A percentile compares a stretch with the other conserved stretches of the same genome.
phyloP scores from a whole-genome alignment of 1,140 invertebrate genomes.

The Venturia canescens region DNA sequence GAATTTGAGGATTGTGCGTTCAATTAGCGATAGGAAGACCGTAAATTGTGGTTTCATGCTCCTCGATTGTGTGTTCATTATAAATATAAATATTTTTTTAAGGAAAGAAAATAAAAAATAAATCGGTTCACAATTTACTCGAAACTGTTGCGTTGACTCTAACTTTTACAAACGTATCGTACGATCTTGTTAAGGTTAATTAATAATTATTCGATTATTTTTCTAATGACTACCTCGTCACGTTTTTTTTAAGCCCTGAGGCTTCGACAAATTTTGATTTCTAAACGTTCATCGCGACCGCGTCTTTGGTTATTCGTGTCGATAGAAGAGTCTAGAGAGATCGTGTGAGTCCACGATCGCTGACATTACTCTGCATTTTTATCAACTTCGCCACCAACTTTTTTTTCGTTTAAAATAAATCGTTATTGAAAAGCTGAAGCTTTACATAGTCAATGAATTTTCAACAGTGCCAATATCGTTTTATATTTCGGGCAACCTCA shows the following conservation, averaged over 20 bases:
- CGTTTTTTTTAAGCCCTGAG: background rate
- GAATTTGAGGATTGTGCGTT: slow-evolving; percentile 25
- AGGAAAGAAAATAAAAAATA: background rate
- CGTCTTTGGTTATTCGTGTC: slow-evolving; percentile 12
- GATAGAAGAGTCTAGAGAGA: background rate
- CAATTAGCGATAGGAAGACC: slow-evolving; percentile 7
- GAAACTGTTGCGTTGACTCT: background rate
- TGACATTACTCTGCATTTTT: background rate
- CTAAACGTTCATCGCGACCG: background rate
- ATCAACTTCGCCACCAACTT: background rate
- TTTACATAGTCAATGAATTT: no score
- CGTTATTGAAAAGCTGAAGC: no score
- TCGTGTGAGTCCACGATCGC: background rate
- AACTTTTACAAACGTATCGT: slow-evolving; percentile 3
- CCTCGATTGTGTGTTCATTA: background rate
- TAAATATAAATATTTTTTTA: background rate
- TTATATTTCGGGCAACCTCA: no score
- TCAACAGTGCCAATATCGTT: no score
- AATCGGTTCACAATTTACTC: background rate
- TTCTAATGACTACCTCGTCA: background rate
- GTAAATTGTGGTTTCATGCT: background rate
- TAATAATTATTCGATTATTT: slow-evolving; percentile 6
- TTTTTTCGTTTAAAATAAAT: no score
- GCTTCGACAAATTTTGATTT: slow-evolving; percentile 10
- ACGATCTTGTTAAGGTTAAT: background rate